Conservation (phyloP, 2,113 vertebrate species). For the cat (Felis catus) region DNA sequence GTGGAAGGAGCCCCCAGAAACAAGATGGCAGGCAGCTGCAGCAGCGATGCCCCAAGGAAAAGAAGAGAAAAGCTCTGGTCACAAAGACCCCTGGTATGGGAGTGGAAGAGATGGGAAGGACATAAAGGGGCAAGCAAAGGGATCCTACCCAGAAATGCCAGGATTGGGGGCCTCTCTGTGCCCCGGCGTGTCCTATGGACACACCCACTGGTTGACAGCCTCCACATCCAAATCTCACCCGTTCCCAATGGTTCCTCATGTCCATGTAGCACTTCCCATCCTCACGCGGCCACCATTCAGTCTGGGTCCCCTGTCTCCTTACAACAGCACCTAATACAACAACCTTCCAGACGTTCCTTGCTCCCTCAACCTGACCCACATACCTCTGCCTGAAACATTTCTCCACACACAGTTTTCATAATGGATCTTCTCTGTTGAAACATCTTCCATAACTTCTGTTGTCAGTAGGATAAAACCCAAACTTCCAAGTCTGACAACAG, state of each 20-base stretch:
- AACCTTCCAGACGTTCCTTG: too few species aligned
- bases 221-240: neutral
- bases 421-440: neutral
- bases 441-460: neutral
- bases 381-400: neutral
- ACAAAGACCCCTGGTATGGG: neutral
- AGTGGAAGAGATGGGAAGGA: neutral
- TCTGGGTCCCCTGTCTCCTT: neutral
- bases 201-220: neutral
- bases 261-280: neutral
- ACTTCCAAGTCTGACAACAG: neutral
- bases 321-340: too few species aligned
- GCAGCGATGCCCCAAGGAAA: neutral
- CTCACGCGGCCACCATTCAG: neutral
- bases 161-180: neutral
- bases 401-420: neutral
- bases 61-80: neutral
- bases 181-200: neutral
- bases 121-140: neutral
- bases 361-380: neutral
- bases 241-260: accelerated
- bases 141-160: neutral
- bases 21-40: neutral
- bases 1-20: neutral
- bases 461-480: neutral